Evolutionary conservation across 2,113 vertebrate species (phyloP), one percentile per base, ranked within the genome.

Genomic region (Erpornis zantholeuca): DNA sequence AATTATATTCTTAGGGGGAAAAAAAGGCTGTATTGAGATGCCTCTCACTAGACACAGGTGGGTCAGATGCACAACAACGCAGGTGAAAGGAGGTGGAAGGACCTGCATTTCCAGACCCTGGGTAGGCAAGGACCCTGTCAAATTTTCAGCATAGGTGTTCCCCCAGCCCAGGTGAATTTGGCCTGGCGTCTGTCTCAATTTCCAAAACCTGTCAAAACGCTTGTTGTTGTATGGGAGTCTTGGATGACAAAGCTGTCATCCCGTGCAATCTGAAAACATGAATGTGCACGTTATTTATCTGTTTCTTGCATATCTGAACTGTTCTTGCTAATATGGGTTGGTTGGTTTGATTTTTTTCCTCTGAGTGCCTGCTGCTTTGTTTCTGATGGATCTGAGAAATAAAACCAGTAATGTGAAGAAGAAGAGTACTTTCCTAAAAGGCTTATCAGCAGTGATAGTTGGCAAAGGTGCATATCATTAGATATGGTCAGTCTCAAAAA

Each of bases 21-120:
- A 36, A 25, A 15, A 12, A 1, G 7, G n/a, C 23, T 44, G 1
- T 45, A 15, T 28, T 0, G 14, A 27, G n/a, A n/a, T 5, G 10
- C 29, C n/a, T 52, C 63, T 38, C 33, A n/a, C 15, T 14, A 5
- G 20, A 38, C 7, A 9, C 23, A 22, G 60, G 36, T 17, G 29
- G 17, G 44, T 45, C 20, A 59, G 25, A 36, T 2, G 4, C 33
- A 14, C 14, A 35, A 25, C 47, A 23, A 12, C 36, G 42, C 45
- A 18, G 79, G 42, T 64, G 57, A 28, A 24, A 11, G 28, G 31
- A 13, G 40, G 47, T 2, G 17, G 38, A 63, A 50, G 24, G 33
- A 49, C 15, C 21, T 38, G 27, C 14, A 4, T 57, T 72, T 92
- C 44, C 76, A 60, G 49, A 44, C 20, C 20, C 17, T 31, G 33